Evolutionary conservation across 2,113 vertebrate genomes (phyloP).

Genomic region (Lophius piscatorius): DNA sequence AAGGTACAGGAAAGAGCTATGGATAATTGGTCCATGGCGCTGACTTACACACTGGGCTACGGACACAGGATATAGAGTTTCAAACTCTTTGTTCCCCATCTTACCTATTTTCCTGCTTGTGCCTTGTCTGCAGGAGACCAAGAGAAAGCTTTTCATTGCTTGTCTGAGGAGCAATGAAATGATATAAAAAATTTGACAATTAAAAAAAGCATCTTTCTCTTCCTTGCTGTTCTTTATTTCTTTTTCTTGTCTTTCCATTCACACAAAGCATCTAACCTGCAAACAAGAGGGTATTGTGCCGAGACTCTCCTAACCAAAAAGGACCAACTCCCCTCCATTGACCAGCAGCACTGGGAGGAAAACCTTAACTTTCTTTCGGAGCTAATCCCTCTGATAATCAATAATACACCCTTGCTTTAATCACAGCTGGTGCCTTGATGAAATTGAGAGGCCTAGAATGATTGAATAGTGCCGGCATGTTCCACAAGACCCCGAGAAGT

Average conservation of each 20-base stretch:
- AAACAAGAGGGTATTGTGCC: conserved; percentile 58
- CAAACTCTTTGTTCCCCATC: conserved; percentile 60
- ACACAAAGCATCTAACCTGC: conserved; percentile 30
- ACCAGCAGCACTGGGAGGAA: conserved; percentile 54
- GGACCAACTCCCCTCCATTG: conserved; percentile 43
- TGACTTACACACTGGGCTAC: conserved; percentile 70
- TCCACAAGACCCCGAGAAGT: conserved; percentile 38
- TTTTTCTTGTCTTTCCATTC: conserved; percentile 12
- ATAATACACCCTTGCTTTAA: conserved; percentile 70
- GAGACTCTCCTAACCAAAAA: conserved; percentile 59
- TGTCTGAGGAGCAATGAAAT: neutral
- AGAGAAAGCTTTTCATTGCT: conserved; percentile 8
- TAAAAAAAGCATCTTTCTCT: too few species aligned
- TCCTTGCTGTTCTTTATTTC: too few species aligned
- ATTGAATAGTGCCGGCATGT: conserved; percentile 51
- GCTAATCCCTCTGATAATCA: conserved; percentile 78
- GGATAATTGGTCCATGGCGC: conserved; percentile 70
- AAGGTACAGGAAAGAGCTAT: conserved; percentile 57
- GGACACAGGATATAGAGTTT: conserved; percentile 63
- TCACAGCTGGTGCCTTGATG: conserved; percentile 63
- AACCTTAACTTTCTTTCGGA: conserved; percentile 60
- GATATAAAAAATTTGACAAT: too few species aligned
- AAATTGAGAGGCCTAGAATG: conserved; percentile 69
- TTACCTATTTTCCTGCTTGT: conserved; percentile 39
- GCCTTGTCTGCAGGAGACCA: conserved; percentile 29